Percentiles rank a stretch among this genome's conserved stretches.
phyloP scores from a whole-genome alignment of 2,113 vertebrate genomes.

The Rhinoderma darwinii region DNA sequence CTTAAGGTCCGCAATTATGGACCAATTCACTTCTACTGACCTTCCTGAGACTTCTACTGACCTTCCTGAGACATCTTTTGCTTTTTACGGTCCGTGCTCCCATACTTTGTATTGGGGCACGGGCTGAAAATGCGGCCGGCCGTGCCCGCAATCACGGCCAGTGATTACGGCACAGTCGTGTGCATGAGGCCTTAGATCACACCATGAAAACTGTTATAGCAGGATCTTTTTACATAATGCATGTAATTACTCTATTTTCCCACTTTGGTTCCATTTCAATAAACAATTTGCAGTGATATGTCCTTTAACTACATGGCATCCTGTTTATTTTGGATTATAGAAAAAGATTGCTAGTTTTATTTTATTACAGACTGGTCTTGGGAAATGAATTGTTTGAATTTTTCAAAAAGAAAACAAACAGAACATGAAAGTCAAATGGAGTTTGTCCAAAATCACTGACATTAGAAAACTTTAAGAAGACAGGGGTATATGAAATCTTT shows the following conservation, averaged over 20 bases:
- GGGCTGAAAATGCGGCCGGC: no score
- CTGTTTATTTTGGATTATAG: constrained; percentile 20
- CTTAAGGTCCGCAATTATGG: no score
- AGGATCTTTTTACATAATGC: no score
- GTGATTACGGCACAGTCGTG: no score
- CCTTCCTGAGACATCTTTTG: no score
- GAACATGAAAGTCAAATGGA: constrained; percentile 26
- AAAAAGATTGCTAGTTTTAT: not conserved
- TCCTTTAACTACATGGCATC: constrained; percentile 9
- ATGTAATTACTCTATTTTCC: not conserved
- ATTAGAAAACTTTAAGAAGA: constrained; percentile 37
- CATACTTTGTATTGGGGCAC: no score
- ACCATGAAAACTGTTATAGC: no score
- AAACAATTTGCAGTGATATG: not conserved
- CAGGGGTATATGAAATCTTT: constrained; percentile 16
- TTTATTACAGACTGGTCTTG: constrained; percentile 14
- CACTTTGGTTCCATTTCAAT: not conserved
- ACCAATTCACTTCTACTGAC: no score
- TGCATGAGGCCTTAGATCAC: no score
- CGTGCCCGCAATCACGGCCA: no score
- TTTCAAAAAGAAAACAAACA: constrained; percentile 35
- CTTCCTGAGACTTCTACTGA: no score
- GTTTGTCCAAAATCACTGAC: constrained; percentile 13
- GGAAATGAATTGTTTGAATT: not conserved
- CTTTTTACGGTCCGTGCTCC: no score